Base-by-base conservation (phyloP, 2,888 invertebrate species). In the Paralinhomoeus sp. region DNA sequence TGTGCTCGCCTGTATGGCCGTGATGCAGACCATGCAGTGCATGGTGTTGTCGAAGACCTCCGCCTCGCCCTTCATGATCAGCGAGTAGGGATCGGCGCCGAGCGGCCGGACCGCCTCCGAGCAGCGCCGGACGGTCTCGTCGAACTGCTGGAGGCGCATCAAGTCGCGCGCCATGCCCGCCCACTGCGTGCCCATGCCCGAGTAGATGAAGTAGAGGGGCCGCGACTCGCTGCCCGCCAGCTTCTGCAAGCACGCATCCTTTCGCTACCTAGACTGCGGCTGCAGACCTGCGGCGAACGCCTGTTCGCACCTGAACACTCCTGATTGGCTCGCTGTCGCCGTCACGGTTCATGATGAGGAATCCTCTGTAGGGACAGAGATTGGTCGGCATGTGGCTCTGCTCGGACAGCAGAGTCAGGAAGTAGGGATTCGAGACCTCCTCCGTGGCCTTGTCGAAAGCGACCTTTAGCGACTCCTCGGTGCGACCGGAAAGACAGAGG, bases 131-230 rank as follows among this genome's bases (percentile, higher is more conserved):
- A 46, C n/a, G 17, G 33, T 24, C 3, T n/a, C 21, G 5, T 21
- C 15, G 40, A 46, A 46, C 21, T 17, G 31, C 18, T 5, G 35
- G 9, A 21, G 21, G 31, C 43, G 23, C 34, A 45, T 31, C 42
- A 47, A 21, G n/a, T 31, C 21, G 7, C 31, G 22, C 17, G 76
- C 85, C 87, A 89, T 89, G 55, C 81, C 82, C 40, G 78, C 72
- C 87, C 87, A 89, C 67, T 91, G 89, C 39, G 80, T 77, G 13
- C 89, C 91, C 89, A 91, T 89, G 43, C 91, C 91, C 39, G 84
- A 78, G 67, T 84, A 89, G 47, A 89, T 73, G 65, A 74, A 89
- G 83, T 87, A 89, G 43, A 87, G 66, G 1, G 87, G 47, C 2
- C 48, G 42, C 18, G 12, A n/a, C 18, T 27, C 37, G 2, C 18